These are phyloP conservation scores for Delphinapterus leucas DNA, from an alignment of 2,113 vertebrate species.

Conservation along the genomic window DNA sequence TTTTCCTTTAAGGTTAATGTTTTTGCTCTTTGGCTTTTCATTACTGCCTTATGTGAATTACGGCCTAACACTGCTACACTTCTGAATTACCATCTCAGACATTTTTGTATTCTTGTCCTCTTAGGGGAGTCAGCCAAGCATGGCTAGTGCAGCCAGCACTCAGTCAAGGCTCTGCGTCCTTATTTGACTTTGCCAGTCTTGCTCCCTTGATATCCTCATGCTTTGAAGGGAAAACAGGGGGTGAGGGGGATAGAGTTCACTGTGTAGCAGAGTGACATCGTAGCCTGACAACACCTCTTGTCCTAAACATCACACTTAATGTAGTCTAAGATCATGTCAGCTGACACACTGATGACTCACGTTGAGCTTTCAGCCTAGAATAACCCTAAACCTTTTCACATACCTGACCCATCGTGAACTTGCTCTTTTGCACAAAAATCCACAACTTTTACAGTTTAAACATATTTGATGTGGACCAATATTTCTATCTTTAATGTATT, in stretches of 20 bases:
- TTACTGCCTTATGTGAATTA: background rate
- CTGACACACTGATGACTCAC: background rate
- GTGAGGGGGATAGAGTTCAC: background rate
- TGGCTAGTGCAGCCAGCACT: background rate
- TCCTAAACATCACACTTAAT: background rate
- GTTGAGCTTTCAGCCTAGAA: background rate
- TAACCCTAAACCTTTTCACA: background rate
- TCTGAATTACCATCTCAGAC: background rate
- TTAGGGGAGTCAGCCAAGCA: background rate
- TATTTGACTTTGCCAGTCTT: background rate
- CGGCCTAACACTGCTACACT: background rate
- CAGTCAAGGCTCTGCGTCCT: background rate
- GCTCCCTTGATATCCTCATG: background rate
- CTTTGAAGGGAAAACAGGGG: background rate
- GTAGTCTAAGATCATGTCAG: background rate
- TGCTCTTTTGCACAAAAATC: background rate
- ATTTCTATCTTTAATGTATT: background rate
- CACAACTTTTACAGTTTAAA: background rate
- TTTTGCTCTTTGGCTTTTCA: slow-evolving; percentile 15
- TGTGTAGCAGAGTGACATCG: background rate
- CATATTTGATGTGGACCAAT: background rate
- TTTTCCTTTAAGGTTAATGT: background rate
- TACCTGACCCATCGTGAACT: background rate
- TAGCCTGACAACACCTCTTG: background rate
- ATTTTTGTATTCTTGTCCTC: background rate